These are phyloP conservation scores for Acrocephalus arundinaceus DNA, from an alignment of 2,113 vertebrate species.

Conservation along the genomic window DNA sequence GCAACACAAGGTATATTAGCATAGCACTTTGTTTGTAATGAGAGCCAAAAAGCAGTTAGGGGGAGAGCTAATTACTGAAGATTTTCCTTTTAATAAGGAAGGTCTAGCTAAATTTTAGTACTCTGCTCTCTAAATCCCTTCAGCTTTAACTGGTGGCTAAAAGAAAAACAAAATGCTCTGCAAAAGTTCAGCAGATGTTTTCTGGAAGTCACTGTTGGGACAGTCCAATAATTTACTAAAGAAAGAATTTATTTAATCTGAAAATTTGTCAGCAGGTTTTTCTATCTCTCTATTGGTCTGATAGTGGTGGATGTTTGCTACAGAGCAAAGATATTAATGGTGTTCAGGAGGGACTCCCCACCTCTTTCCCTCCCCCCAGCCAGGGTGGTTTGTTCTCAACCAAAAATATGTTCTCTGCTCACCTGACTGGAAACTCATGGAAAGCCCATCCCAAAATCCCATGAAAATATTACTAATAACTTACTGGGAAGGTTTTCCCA, in stretches of 20 bases:
- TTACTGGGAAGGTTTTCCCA: background rate
- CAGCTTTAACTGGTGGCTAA: conserved; percentile 62
- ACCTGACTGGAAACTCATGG: background rate
- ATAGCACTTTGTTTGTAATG: conserved; percentile 73
- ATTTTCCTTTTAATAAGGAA: conserved; percentile 57
- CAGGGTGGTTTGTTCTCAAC: background rate
- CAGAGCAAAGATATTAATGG: background rate
- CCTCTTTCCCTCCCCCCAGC: too few species aligned
- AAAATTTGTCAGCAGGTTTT: background rate
- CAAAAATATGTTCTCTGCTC: background rate
- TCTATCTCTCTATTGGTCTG: background rate
- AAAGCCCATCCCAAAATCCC: background rate
- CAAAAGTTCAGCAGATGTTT: background rate
- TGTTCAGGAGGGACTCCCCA: background rate
- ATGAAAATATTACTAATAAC: background rate
- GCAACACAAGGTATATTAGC: conserved; percentile 78
- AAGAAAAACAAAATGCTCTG: background rate
- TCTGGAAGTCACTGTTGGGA: background rate
- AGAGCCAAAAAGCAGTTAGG: conserved; percentile 74
- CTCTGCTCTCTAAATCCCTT: conserved; percentile 54
- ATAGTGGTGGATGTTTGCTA: background rate
- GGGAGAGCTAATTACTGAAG: conserved; percentile 75
- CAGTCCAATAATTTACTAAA: background rate
- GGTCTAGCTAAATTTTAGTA: conserved; percentile 69
- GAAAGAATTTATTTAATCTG: background rate